These are phyloP conservation scores for Bradypodion ventrale DNA, from an alignment of 2,797 vertebrate species.

Conservation along the genomic window DNA sequence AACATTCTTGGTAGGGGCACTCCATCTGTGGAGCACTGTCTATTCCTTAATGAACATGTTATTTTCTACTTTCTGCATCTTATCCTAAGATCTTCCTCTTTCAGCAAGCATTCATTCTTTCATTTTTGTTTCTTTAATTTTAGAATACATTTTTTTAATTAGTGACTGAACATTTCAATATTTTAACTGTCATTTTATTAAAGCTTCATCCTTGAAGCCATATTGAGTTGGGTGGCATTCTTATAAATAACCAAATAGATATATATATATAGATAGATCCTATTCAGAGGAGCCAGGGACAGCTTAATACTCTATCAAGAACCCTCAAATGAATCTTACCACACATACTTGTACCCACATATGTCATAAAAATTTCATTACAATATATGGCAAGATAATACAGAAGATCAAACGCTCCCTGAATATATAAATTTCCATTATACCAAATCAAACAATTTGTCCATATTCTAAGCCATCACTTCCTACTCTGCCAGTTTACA, in stretches of 20 bases:
- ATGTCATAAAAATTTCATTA: neutral
- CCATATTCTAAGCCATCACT: neutral
- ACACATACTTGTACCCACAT: neutral
- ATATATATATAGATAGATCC: too few species aligned
- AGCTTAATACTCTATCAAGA: neutral
- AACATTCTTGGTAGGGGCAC: too few species aligned
- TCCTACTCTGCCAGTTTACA: neutral
- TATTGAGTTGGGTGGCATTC: too few species aligned
- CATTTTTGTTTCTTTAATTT: neutral
- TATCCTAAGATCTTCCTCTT: neutral
- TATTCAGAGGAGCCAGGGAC: too few species aligned
- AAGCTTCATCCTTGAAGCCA: neutral
- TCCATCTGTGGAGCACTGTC: too few species aligned
- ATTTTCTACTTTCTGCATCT: too few species aligned
- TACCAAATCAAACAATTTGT: neutral
- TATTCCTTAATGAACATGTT: too few species aligned
- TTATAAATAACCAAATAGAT: too few species aligned
- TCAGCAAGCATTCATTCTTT: neutral
- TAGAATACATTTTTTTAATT: neutral
- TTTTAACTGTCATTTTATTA: neutral
- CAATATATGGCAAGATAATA: neutral
- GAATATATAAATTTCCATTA: neutral
- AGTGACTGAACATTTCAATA: neutral
- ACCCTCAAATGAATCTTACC: neutral
- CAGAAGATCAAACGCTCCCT: neutral